These are phyloP conservation scores for Ophiodon elongatus DNA, from an alignment of 2,113 vertebrate genomes.

Conservation along the genomic window DNA sequence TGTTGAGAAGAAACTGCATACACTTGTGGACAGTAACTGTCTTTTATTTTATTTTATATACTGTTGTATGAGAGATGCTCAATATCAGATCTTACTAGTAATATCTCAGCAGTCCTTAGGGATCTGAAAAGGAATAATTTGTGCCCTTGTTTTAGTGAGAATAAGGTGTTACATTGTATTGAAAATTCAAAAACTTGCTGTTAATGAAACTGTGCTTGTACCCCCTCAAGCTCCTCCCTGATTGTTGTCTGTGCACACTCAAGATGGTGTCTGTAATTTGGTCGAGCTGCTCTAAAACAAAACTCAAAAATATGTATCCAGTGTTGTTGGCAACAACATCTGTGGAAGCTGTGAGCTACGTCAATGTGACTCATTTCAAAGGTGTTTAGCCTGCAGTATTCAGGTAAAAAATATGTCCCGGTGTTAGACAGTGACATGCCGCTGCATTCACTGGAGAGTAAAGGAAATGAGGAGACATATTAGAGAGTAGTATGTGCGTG, in stretches of 20 bases:
- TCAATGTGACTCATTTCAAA: constrained; percentile 16
- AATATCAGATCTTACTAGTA: constrained; percentile 38
- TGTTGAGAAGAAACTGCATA: not conserved
- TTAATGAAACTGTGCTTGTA: constrained; percentile 38
- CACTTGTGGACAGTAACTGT: constrained; percentile 7
- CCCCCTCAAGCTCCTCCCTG: constrained; percentile 54
- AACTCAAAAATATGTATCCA: constrained; percentile 8
- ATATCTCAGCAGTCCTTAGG: constrained; percentile 23
- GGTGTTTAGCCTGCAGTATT: constrained; percentile 22
- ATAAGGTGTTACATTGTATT: constrained; percentile 48
- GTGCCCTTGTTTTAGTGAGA: constrained; percentile 37
- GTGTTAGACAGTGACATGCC: constrained; percentile 31
- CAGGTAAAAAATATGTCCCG: constrained; percentile 21
- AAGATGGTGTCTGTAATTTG: constrained; percentile 77
- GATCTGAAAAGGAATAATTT: constrained; percentile 1
- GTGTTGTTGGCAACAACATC: constrained; percentile 41
- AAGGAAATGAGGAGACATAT: constrained; percentile 40
- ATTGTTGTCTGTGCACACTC: constrained; percentile 55
- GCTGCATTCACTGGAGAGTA: constrained; percentile 23
- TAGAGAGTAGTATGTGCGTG: constrained; percentile 49
- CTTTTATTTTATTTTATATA: constrained; percentile 39
- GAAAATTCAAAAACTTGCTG: constrained; percentile 41
- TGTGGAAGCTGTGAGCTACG: constrained; percentile 30
- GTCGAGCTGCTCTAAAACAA: constrained; percentile 60
- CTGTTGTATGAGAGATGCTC: not conserved